These are phyloP conservation scores for Camelus bactrianus DNA, from an alignment of 2,113 vertebrate species.

Conservation along the genomic window DNA sequence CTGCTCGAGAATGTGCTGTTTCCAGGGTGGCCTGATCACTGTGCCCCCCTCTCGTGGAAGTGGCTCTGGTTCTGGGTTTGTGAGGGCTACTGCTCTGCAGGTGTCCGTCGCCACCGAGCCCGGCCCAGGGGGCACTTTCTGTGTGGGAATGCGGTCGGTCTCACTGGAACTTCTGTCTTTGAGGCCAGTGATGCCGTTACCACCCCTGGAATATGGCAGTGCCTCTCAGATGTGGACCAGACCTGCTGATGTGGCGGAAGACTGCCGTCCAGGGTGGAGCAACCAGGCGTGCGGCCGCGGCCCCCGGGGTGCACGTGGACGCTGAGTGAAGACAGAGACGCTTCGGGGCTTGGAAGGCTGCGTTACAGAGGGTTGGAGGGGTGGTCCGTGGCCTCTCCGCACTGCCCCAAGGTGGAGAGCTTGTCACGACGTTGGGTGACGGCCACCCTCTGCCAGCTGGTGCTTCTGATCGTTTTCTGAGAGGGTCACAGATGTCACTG, in stretches of 20 bases:
- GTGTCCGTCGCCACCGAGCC: too few relatives aligned
- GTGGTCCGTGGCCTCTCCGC: neutral
- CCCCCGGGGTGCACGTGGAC: rapidly evolving
- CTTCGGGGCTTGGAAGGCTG: neutral
- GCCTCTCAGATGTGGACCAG: neutral
- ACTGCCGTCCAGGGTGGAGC: rapidly evolving
- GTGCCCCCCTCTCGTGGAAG: neutral
- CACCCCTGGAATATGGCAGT: too few relatives aligned
- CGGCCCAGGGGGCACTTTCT: too few relatives aligned
- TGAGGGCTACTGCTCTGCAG: too few relatives aligned
- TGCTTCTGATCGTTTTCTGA: neutral
- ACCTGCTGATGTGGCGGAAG: neutral
- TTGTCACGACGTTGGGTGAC: rapidly evolving
- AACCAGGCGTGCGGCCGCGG: rapidly evolving
- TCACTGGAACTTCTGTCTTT: neutral
- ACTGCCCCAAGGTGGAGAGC: neutral
- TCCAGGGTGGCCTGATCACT: neutral
- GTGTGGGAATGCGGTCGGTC: neutral
- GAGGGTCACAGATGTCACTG: neutral
- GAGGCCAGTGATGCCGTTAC: neutral
- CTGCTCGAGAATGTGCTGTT: conserved; percentile 39
- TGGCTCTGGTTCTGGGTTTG: neutral
- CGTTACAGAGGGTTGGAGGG: neutral
- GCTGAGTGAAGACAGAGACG: rapidly evolving
- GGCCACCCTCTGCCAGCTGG: neutral